Base-by-base conservation (phyloP, 2,113 vertebrate species). In the Collichthys lucidus region DNA sequence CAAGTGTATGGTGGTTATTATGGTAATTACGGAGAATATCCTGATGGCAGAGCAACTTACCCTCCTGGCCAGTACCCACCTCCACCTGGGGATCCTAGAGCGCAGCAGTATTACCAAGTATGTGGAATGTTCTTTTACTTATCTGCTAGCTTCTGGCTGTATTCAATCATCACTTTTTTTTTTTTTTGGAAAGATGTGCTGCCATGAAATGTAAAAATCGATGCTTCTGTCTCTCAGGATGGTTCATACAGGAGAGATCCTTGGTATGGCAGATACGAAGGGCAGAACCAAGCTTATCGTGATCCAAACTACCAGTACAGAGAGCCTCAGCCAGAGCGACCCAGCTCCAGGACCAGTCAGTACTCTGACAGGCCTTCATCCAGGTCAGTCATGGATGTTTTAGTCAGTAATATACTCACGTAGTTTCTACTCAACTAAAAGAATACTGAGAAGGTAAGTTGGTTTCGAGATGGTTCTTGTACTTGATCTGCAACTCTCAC, bases 281-380 rank as follows among this genome's bases (percentile, higher is more conserved):
- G 93, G 19, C 79, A 86, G 73, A 31, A 93, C 1, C 6, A 86
- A 0, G 87, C 91, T 1, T 97, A 96, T 17, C 2, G 88, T 14
- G 96, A 98, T 52, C 74, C 92, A 0, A 94, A 77, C 79, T 96
- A 96, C 49, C 96, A 91, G 31, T 95, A 95, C 29, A 53, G 93
- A 0, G 98, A 99, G 46, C 95, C 93, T 55, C 94, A 96, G 20
- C 96, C 96, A 0, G 95, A 96, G 3, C 89, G 95, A 66, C 96
- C 96, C 61, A 99, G 96, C 83, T 99, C 98, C 40, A 95, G 97
- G 86, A 83, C 96, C 0, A 99, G 98, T 60, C 98, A 98, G 89
- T 97, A 96, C 92, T 99, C 98, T 0, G 98, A 99, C 84, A 94
- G 96, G 29, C 96, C 97, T 0, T 4, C 95, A 14, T 97, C 97